Evolutionary conservation across 2,888 invertebrate genomes (phyloP), one percentile per base, ranked within the genome.

Genomic region (Mimumesa dahlbomi): DNA sequence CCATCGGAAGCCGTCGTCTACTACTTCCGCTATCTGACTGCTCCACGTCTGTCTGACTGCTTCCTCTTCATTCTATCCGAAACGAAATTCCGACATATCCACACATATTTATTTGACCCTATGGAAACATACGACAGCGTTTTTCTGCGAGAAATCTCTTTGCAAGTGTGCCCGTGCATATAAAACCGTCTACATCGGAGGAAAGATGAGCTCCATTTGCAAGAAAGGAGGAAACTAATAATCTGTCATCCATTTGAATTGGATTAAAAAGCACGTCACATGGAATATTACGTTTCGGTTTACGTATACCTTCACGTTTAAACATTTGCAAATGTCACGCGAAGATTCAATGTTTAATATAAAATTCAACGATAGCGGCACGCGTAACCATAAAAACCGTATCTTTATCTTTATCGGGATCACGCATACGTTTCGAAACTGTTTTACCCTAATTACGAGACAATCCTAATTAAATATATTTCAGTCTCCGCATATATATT

Each of bases 1-100:
- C 83, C 84, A 86, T 86, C 86, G 86, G 85, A 85, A 85, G 77
- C 79, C 70, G 82, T 81, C 82, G 81, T 82, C 81, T 82, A 84
- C 82, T 80, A 82, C 81, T 84, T 86, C 85, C 85, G 83, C 79
- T 82, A 82, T 84, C 81, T 79, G 80, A 74, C 79, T 79, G 78
- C 68, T 50, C 63, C 72, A 79, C 66, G 74, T 78, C 80, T 81
- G 82, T 72, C 82, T 74, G 82, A 77, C 81, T 73, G 73, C 62
- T 63, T 73, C 68, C 75, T 81, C 80, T 76, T 72, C 72, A 67
- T 72, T 67, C 71, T 74, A 70, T 77, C 68, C 63, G 63, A 69
- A 53, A n/a, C 56, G 64, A 81, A 82, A 81, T 79, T 81, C 73
- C 65, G 69, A 58, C 76, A 56, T 76, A 43, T 58, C 36, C 66